Conservation (phyloP, 2,888 invertebrate species). For the Perizoma affinitatum region DNA sequence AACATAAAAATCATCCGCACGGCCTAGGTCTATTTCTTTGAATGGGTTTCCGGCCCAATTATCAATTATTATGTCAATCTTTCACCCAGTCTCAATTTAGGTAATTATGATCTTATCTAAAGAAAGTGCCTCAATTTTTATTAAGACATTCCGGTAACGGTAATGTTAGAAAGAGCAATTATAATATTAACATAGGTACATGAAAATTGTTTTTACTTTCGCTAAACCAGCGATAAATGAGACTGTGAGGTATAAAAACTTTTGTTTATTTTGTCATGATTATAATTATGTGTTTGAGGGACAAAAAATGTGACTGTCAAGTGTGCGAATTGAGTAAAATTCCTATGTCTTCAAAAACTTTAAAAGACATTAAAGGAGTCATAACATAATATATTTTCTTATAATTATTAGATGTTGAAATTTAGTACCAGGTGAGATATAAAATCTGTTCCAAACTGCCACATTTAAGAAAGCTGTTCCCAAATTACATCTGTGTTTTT, state of each 20-base stretch:
- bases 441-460: constrained; percentile 28
- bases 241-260: no score
- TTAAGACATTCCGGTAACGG: constrained; percentile 2
- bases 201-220: no score
- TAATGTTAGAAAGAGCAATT: no score
- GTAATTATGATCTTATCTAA: constrained; percentile 5
- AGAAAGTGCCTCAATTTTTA: constrained; percentile 5
- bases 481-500: constrained; percentile 11
- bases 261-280: no score
- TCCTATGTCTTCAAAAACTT: no score
- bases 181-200: no score
- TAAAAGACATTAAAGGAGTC: no score
- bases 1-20: neutral
- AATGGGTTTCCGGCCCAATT: constrained; percentile 5
- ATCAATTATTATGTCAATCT: constrained; percentile 3
- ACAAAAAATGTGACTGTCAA: no score
- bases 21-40: constrained; percentile 3
- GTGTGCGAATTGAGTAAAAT: no score
- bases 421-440: neutral
- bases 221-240: no score
- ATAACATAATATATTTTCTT: no score
- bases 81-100: neutral
- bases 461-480: constrained; percentile 28
- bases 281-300: no score
- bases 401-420: neutral